Percentiles rank a stretch among this genome's conserved stretches.
Conservation (phyloP, 2,888 invertebrate genomes). For the Drosophila limbata region DNA sequence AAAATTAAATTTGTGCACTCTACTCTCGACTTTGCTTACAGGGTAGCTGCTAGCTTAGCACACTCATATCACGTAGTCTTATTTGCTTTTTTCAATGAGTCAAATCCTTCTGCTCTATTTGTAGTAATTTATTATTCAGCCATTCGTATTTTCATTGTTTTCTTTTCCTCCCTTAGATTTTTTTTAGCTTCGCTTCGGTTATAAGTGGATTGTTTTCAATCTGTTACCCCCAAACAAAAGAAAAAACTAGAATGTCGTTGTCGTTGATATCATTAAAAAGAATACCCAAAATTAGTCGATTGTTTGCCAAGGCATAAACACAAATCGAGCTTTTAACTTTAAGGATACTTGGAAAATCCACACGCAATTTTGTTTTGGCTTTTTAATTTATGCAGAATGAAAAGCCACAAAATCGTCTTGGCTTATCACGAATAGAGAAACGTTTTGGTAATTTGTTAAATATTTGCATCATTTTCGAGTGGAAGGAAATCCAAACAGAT, state of each 20-base stretch:
- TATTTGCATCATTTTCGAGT: conserved; percentile 49
- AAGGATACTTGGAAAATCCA: background rate
- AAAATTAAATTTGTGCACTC: background rate
- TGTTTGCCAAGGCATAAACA: background rate
- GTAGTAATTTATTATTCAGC: conserved; percentile 25
- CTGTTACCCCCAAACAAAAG: background rate
- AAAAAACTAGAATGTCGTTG: background rate
- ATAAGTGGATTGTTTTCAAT: conserved; percentile 19
- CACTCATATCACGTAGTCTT: background rate
- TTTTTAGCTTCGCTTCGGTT: background rate
- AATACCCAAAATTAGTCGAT: conserved; percentile 4
- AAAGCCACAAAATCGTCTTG: conserved; percentile 35
- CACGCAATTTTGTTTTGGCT: background rate
- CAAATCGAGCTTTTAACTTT: conserved; percentile 5
- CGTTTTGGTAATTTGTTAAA: conserved; percentile 47
- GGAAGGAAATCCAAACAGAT: conserved; percentile 31
- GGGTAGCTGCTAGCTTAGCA: background rate
- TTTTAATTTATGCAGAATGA: conserved; percentile 59
- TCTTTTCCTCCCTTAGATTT: background rate
- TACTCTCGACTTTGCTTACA: background rate
- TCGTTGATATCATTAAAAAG: conserved; percentile 4
- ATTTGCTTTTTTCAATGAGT: conserved; percentile 5
- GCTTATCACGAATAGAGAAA: conserved; percentile 28
- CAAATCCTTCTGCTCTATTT: conserved; percentile 18
- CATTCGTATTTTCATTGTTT: conserved; percentile 19